Evolutionary conservation across 2,113 vertebrate genomes (phyloP).

Genomic region (Sus scrofa): T2T-Sscrofa CM000813.6:106503501-106504000

Average conservation of each 20-base stretch:
- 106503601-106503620: no score
- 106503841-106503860: constrained; percentile 11
- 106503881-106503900: constrained; percentile 51
- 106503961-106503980: neutral
- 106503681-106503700: no score
- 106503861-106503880: constrained; percentile 46
- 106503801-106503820: constrained; percentile 71
- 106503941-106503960: neutral
- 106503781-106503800: constrained; percentile 57
- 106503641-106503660: no score
- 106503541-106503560: no score
- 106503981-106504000: constrained; percentile 68
- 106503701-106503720: no score
- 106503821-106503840: constrained; percentile 33
- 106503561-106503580: no score
- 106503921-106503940: constrained; percentile 27
- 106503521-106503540: no score
- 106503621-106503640: no score
- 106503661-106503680: no score
- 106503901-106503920: neutral
- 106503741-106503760: constrained; percentile 59
- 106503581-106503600: no score
- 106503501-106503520: no score
- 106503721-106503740: no score
- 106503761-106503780: constrained; percentile 66